These are phyloP conservation scores for Otolemur crassicaudatus DNA, from an alignment of 2,797 vertebrate species.

Conservation along the genomic window DNA sequence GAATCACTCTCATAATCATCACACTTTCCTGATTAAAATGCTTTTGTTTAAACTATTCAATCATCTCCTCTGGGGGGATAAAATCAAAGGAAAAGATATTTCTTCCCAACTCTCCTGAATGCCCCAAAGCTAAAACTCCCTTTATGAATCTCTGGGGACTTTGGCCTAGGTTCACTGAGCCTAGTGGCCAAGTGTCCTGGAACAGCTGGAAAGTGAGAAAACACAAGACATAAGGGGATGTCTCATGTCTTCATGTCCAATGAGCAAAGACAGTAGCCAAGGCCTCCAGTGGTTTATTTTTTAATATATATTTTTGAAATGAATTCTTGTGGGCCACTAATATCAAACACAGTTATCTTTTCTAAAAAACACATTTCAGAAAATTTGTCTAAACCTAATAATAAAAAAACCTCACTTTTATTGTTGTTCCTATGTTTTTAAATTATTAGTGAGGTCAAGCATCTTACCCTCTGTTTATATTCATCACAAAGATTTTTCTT, in stretches of 20 bases:
- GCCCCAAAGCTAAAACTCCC: background rate
- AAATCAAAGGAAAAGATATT: background rate
- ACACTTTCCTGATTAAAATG: background rate
- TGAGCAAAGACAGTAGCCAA: background rate
- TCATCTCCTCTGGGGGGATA: background rate
- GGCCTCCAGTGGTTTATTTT: background rate
- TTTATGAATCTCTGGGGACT: background rate
- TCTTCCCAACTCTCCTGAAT: background rate
- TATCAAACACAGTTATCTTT: background rate
- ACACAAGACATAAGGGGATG: fast-evolving
- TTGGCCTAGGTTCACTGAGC: background rate
- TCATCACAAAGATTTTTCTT: background rate
- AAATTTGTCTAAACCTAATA: background rate
- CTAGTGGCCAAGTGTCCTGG: background rate
- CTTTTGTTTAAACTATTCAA: background rate
- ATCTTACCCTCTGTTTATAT: background rate
- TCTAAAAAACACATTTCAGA: conserved; percentile 2
- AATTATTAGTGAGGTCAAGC: background rate
- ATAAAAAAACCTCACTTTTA: background rate
- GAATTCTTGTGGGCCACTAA: background rate
- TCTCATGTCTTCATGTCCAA: too few relatives aligned
- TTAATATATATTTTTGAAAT: background rate
- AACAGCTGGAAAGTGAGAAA: background rate
- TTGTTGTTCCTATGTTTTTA: background rate
- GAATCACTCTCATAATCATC: background rate